Conservation (phyloP, 2,113 vertebrate genomes). For the Nothoprocta perdicaria region DNA sequence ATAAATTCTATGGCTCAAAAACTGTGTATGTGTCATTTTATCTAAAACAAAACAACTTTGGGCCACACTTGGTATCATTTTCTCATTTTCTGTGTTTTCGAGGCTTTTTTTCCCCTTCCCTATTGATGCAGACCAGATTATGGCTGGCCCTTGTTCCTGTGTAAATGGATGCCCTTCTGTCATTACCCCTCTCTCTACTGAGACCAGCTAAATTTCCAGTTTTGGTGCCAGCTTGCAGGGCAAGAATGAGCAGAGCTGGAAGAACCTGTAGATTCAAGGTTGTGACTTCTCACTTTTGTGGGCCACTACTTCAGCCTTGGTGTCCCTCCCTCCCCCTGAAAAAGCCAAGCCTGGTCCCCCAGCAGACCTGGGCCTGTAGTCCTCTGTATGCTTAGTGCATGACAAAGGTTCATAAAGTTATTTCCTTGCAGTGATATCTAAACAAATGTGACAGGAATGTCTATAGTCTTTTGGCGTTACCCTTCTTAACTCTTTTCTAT, state of each 20-base stretch:
- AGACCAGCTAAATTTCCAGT: neutral
- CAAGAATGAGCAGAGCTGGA: neutral
- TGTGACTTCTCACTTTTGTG: neutral
- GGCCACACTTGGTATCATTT: neutral
- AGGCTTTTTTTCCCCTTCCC: neutral
- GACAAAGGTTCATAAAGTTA: neutral
- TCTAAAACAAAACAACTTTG: slow-evolving; percentile 26
- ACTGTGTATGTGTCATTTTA: slow-evolving; percentile 5
- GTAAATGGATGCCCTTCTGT: neutral
- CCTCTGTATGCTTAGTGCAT: neutral
- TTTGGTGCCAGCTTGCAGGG: neutral
- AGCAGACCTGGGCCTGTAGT: neutral
- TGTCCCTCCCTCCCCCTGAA: too few species aligned
- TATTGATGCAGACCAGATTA: neutral
- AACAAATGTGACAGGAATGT: neutral
- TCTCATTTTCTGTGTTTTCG: neutral
- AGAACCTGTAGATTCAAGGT: neutral
- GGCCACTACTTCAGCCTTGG: neutral
- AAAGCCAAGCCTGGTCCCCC: neutral
- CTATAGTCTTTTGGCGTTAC: neutral
- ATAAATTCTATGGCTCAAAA: slow-evolving; percentile 42
- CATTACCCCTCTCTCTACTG: neutral
- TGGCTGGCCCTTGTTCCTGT: neutral
- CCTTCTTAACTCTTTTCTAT: neutral
- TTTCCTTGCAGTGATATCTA: neutral